Percentiles rank a stretch among this genome's conserved stretches.
Evolutionary conservation across 2,797 vertebrate species (phyloP).

Genomic region (Sebastes taczanowskii): DNA sequence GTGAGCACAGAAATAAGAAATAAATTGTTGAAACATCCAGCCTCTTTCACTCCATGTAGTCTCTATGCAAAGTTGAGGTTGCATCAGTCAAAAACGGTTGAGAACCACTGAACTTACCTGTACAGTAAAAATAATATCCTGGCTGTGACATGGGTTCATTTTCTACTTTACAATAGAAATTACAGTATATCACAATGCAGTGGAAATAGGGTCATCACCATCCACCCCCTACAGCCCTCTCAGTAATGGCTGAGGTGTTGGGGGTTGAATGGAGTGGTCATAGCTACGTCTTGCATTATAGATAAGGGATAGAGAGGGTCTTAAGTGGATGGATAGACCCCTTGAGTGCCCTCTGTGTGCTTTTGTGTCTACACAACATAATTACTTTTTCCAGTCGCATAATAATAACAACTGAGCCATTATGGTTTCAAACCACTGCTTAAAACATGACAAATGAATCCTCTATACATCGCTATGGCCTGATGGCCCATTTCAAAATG

Average conservation of each 20-base stretch:
- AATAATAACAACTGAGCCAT: background rate
- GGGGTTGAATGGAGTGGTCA: conserved; percentile 43
- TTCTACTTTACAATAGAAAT: background rate
- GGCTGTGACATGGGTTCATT: background rate
- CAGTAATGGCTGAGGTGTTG: conserved; percentile 32
- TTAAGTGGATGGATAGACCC: conserved; percentile 58
- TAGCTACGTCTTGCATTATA: conserved; percentile 63
- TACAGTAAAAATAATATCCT: background rate
- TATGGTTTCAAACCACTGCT: background rate
- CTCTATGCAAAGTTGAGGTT: background rate
- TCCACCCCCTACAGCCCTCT: background rate
- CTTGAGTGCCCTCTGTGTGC: conserved; percentile 46
- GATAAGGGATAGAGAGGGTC: conserved; percentile 60
- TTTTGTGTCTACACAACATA: conserved; percentile 17
- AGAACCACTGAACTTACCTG: no score
- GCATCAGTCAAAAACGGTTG: background rate
- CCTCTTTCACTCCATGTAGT: background rate
- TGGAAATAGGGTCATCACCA: conserved; percentile 5
- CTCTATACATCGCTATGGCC: no score
- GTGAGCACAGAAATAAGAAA: no score
- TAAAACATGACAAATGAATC: background rate
- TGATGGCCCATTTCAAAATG: background rate
- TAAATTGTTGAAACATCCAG: background rate
- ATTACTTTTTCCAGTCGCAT: conserved; percentile 22
- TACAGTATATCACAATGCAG: background rate